Evolutionary conservation across 2,113 vertebrate genomes (phyloP).

Genomic region (Perca fluviatilis): DNA sequence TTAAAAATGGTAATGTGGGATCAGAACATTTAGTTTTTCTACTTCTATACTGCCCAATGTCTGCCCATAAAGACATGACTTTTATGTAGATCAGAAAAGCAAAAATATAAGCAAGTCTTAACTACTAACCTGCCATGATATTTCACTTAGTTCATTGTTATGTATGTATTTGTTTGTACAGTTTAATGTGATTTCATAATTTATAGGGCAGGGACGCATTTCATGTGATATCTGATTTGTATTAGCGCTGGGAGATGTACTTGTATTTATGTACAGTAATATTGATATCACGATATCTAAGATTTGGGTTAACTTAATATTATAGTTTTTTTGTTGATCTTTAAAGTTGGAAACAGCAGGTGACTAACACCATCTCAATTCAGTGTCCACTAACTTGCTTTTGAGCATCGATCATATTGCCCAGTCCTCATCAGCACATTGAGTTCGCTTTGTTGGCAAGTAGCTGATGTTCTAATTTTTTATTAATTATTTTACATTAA

Average conservation of each 20-base stretch:
- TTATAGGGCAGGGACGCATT: background rate
- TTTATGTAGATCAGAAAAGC: background rate
- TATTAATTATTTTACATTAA: too few species aligned
- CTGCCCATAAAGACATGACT: background rate
- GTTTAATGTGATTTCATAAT: background rate
- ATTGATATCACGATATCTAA: background rate
- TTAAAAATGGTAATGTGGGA: background rate
- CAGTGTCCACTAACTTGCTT: too few species aligned
- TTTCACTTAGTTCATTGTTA: background rate
- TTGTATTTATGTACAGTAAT: background rate
- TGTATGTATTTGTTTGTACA: background rate
- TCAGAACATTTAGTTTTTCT: constrained; percentile 1
- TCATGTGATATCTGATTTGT: background rate
- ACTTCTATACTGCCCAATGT: background rate
- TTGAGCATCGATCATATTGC: background rate
- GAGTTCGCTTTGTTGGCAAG: background rate
- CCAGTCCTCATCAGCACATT: background rate
- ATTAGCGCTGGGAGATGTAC: background rate
- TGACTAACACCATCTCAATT: too few species aligned
- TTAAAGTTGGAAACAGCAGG: background rate
- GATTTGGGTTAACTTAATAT: too few species aligned
- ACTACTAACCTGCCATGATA: background rate
- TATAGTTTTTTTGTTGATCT: too few species aligned
- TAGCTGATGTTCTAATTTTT: background rate
- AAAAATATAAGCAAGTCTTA: background rate